Evolutionary conservation across 1,140 invertebrate species (phyloP).

Genomic region (Alviniconcha marisindica): DNA sequence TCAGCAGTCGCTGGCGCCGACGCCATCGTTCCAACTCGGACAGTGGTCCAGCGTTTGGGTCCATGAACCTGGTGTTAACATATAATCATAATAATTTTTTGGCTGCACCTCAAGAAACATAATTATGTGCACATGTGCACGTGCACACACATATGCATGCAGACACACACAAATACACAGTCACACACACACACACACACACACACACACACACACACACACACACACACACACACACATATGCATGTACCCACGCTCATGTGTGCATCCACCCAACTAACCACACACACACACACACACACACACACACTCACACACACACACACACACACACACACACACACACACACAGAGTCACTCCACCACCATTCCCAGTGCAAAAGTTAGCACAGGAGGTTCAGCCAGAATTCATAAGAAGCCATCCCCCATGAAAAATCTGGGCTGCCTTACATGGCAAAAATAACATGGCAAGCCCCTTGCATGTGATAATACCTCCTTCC

Average conservation of each 20-base stretch:
- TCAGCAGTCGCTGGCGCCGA: constrained; percentile 70
- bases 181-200: neutral
- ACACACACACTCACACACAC: neutral
- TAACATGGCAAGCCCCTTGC: no score
- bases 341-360: neutral
- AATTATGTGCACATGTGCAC: neutral
- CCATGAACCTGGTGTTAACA: constrained; percentile 67
- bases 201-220: neutral
- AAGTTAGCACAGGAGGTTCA: no score
- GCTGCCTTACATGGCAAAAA: no score
- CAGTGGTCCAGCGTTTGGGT: constrained; percentile 74
- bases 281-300: neutral
- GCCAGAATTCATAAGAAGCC: no score
- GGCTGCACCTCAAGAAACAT: no score
- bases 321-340: neutral
- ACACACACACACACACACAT: neutral
- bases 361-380: no score
- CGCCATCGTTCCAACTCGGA: constrained; percentile 75
- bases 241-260: neutral
- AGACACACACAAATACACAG: neutral
- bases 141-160: neutral
- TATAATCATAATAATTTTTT: no score
- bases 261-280: neutral
- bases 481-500: no score
- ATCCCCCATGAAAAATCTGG: no score